These are phyloP conservation scores for Elegia similella DNA, from an alignment of 2,888 invertebrate species.

Conservation along the genomic window DNA sequence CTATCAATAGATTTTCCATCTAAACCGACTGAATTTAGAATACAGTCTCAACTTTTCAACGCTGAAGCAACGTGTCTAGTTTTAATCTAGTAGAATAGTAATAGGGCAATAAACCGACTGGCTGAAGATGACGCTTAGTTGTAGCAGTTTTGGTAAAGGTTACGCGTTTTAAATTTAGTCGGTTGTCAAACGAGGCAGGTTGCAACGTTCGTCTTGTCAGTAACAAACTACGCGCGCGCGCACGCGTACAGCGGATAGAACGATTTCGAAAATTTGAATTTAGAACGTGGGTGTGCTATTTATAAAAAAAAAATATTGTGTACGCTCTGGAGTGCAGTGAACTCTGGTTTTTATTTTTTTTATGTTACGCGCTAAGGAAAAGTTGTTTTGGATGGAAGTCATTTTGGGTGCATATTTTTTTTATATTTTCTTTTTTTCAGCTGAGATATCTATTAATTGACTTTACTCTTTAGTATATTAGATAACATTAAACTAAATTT, in stretches of 20 bases:
- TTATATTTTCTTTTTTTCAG: neutral
- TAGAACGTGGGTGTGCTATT: conserved; percentile 44
- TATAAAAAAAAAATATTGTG: conserved; percentile 48
- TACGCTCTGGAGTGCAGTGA: conserved; percentile 69
- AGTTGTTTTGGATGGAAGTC: conserved; percentile 20
- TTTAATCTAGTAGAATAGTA: conserved; percentile 29
- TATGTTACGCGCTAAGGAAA: conserved; percentile 20
- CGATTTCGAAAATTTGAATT: conserved; percentile 39
- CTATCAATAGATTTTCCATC: conserved; percentile 33
- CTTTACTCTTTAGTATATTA: neutral
- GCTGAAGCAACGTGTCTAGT: neutral
- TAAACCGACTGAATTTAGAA: conserved; percentile 25
- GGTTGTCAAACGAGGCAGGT: conserved; percentile 28
- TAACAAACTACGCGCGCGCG: conserved; percentile 58
- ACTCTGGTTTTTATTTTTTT: conserved; percentile 36
- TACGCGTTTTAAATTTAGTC: conserved; percentile 36
- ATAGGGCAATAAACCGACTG: conserved; percentile 13
- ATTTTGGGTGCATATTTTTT: conserved; percentile 13
- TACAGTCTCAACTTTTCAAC: neutral
- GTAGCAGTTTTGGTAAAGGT: neutral
- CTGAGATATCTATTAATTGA: too few species aligned
- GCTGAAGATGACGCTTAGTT: neutral
- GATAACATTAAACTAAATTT: too few species aligned
- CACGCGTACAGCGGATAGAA: conserved; percentile 41
- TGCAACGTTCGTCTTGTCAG: conserved; percentile 45